These are phyloP conservation scores for Druon quercuslanigerum DNA, from an alignment of 1,140 invertebrate genomes.

Conservation along the genomic window DNA sequence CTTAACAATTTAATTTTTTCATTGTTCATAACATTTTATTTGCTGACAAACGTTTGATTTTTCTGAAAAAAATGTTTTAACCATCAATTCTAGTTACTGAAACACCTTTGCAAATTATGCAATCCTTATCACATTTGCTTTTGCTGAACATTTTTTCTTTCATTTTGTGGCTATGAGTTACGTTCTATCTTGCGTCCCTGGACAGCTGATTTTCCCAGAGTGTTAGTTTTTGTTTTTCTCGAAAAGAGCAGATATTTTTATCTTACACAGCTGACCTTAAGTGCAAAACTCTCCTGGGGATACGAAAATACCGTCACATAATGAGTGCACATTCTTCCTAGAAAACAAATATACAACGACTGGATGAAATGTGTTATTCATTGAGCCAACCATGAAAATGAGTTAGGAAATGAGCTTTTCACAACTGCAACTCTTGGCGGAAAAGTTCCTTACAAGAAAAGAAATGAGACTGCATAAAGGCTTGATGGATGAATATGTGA, in stretches of 20 bases:
- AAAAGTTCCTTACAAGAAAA: background rate
- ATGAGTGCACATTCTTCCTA: background rate
- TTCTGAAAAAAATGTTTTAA: too few relatives aligned
- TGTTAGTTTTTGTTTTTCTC: background rate
- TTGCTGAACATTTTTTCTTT: too few relatives aligned
- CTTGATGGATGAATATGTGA: background rate
- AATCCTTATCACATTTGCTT: too few relatives aligned
- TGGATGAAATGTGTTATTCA: constrained; percentile 25
- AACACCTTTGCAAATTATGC: too few relatives aligned
- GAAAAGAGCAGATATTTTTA: background rate
- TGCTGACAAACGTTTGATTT: too few relatives aligned
- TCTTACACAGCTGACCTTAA: constrained; percentile 2
- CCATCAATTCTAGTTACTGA: too few relatives aligned
- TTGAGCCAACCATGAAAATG: background rate
- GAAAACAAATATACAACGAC: constrained; percentile 18
- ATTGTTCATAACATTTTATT: too few relatives aligned
- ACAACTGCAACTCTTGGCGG: background rate
- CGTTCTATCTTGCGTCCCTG: background rate
- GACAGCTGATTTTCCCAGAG: background rate
- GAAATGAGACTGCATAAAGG: background rate
- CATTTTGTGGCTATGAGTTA: too few relatives aligned
- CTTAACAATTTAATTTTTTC: too few relatives aligned
- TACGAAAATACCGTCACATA: background rate
- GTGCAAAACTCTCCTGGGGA: background rate
- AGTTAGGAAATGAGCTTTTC: constrained; percentile 3